Percentiles rank a stretch among this genome's conserved stretches.
These are phyloP conservation scores for Mionectes macconnelli DNA, from an alignment of 2,113 vertebrate species.

Conservation along the genomic window DNA sequence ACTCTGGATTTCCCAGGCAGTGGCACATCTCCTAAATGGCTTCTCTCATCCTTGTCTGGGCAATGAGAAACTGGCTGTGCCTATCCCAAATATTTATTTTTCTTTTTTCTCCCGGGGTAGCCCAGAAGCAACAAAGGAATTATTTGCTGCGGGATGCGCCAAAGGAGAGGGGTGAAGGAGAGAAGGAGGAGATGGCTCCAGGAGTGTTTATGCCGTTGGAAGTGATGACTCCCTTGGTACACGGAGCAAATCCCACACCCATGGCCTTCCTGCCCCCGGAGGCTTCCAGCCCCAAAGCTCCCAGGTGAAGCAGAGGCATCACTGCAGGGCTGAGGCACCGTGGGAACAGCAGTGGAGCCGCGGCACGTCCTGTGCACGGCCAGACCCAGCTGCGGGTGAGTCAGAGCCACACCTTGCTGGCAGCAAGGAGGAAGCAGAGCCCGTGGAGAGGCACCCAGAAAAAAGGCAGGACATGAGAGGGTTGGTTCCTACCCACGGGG, in stretches of 20 bases:
- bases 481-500: rapidly evolving
- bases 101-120: background rate
- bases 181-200: background rate
- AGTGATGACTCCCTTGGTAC: background rate
- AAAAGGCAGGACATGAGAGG: background rate
- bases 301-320: background rate
- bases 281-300: background rate
- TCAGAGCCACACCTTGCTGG: constrained; percentile 17
- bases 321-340: background rate
- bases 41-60: background rate
- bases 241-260: background rate
- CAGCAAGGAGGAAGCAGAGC: background rate
- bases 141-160: background rate
- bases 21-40: background rate
- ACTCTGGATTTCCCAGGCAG: background rate
- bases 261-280: background rate
- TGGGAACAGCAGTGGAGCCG: constrained; percentile 20
- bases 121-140: background rate
- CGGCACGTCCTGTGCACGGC: background rate
- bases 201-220: background rate
- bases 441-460: background rate
- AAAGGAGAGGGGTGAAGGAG: background rate
- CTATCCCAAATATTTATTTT: background rate
- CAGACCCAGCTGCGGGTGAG: background rate
- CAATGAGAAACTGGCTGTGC: background rate